Evolutionary conservation across 2,888 invertebrate genomes (phyloP), one percentile per base, ranked within the genome.

Genomic region (Conchocele bisecta): DNA sequence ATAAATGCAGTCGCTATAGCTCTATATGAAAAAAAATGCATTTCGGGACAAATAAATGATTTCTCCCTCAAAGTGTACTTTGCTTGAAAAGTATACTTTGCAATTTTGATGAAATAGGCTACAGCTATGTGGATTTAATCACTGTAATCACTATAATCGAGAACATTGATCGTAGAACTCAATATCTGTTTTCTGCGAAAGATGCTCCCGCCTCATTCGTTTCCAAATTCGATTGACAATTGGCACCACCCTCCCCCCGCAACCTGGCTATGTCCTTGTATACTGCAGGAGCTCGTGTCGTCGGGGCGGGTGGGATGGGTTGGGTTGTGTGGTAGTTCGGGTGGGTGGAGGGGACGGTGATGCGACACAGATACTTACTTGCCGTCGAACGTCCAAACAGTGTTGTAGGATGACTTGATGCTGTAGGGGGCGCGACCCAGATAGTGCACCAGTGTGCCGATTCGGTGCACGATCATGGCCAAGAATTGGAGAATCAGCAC

Each of bases 401-500:
- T 68, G 31, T 78, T 74, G 57, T 76, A 79, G 0, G 63, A 71
- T 13, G 68, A 66, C 0, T 81, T 83, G 51, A 73, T 82, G 35
- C 68, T 73, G 72, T 83, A 85, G 0, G 87, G 86, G 0, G 87
- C 85, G 24, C 89, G 70, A 1, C 87, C 88, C 3, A 88, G 58
- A 59, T 83, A 83, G 64, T 89, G 88, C 5, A 81, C 70, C 11
- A 84, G 57, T 6, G 88, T 88, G 15, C 66, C 54, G 3, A 83
- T 42, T 7, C 89, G 83, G 48, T 89, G 89, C 0, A 85, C 61
- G 2, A 87, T 28, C 88, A 88, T 88, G 58, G 80, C 75, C 13
- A 83, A 42, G 54, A 89, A 89, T 72, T 89, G 89, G 31, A 88
- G 54, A 6, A 83, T 29, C 46, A 87, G 70, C 15, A 88, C 68